A percentile compares a stretch with the other conserved stretches of the same genome.
Conservation (phyloP, 2,797 vertebrate genomes). For the Peromyscus melanophrys region DNA sequence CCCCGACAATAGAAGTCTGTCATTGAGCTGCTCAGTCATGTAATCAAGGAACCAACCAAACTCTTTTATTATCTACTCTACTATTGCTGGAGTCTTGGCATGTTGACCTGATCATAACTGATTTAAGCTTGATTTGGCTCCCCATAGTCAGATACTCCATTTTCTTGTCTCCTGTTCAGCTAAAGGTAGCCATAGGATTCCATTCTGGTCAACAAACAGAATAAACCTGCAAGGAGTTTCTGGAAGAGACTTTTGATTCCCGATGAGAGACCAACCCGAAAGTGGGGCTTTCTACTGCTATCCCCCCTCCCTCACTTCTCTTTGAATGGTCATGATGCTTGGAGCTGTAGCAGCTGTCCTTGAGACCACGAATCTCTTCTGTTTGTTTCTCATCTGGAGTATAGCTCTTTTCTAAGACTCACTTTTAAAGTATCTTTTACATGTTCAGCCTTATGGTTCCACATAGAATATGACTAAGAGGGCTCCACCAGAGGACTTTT, state of each 20-base stretch:
- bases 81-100: not conserved
- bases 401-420: not conserved
- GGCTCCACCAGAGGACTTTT: not conserved
- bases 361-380: not conserved
- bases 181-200: not conserved
- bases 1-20: not conserved
- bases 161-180: not conserved
- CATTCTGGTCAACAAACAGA: slow-evolving; percentile 8
- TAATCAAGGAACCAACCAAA: not conserved
- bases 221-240: not conserved
- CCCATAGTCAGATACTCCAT: not conserved
- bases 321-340: not conserved
- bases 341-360: not conserved
- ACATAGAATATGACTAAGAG: not conserved
- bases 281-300: not conserved
- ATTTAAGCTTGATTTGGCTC: not conserved
- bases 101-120: slow-evolving; percentile 2
- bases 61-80: slow-evolving; percentile 22
- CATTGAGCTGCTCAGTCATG: not conserved
- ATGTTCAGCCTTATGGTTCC: not conserved
- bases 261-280: not conserved
- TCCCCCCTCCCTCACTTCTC: not conserved
- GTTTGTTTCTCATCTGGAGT: not conserved
- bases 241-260: not conserved
- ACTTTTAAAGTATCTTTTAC: not conserved